These are phyloP conservation scores for Cottoperca gobio DNA, from an alignment of 2,797 vertebrate species.

Conservation along the genomic window DNA sequence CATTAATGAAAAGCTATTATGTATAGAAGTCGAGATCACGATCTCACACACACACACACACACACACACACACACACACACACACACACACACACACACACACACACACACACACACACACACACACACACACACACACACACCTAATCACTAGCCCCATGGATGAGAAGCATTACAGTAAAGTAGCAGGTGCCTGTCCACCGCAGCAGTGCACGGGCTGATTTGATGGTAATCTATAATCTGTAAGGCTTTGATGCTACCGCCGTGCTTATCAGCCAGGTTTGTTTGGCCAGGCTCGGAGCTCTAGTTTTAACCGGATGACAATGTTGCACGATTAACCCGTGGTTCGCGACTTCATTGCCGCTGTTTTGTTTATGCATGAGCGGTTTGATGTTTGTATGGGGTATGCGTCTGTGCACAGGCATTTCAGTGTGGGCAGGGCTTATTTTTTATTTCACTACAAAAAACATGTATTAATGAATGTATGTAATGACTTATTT, in stretches of 20 bases:
- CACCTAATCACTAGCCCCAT: slow-evolving; percentile 14
- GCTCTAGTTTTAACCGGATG: slow-evolving; percentile 59
- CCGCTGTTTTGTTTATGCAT: slow-evolving; percentile 29
- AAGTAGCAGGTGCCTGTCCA: slow-evolving; percentile 62
- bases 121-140: not conserved
- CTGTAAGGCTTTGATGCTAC: slow-evolving; percentile 63
- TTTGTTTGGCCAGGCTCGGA: slow-evolving; percentile 61
- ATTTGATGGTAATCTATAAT: slow-evolving; percentile 74
- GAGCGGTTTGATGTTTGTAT: slow-evolving; percentile 7
- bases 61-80: not conserved
- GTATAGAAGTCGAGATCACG: slow-evolving; percentile 11
- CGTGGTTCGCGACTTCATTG: slow-evolving; percentile 12
- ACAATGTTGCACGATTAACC: slow-evolving; percentile 55
- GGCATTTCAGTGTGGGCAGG: slow-evolving; percentile 19
- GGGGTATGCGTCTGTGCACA: slow-evolving; percentile 9
- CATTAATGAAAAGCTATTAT: slow-evolving; percentile 54
- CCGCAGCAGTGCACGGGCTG: slow-evolving; percentile 13
- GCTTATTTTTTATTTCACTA: not conserved
- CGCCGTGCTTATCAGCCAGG: slow-evolving; percentile 52
- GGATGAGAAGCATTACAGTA: slow-evolving; percentile 50
- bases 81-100: not conserved
- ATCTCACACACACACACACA: not conserved
- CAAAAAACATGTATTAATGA: not conserved
- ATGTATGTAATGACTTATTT: not conserved
- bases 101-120: not conserved